Evolutionary conservation across 1,140 invertebrate genomes (phyloP), one percentile per base, ranked within the genome.

Genomic region (Aethina tumida): DNA sequence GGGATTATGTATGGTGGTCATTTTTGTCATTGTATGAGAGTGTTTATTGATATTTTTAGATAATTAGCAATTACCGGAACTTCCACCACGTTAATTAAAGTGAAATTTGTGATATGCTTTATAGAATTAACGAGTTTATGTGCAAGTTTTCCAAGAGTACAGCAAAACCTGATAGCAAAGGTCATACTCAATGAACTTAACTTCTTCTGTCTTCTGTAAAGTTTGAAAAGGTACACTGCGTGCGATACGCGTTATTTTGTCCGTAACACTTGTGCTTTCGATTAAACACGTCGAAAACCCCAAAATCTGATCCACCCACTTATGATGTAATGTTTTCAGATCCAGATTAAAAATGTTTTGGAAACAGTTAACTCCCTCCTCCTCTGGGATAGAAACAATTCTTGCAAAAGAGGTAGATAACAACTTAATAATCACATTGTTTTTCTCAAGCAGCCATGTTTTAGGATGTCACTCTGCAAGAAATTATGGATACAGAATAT

Each of bases 401-500:
- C 70, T 87, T 43, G 74, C 75, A 51, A 81, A 83, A 65, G 75
- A 83, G 69, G 83, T 81, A 67, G 69, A 60, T 61, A 45, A 36
- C 21, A 18, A 38, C 13, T 40, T 35, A 15, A 21, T 10, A 1
- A 17, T 15, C 28, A 35, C 17, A 17, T 32, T 1, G 14, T 6
- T 38, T 9, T 27, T 25, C 37, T 21, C 27, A 40, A 5, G 15
- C n/a, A 36, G 37, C 24, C n/a, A 8, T 41, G 41, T 75, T 69
- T 36, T 63, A 95, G 91, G 81, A 91, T 79, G 79, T 93, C 30
- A 92, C 84, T 12, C 68, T 97, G 30, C 74, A 79, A 51, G 85
- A 92, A 63, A 69, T 97, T 37, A 75, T 97, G 70, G 86, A 96
- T 60, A 84, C 92, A 65, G 90, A 94, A 61, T 88, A 95, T 65